Evolutionary conservation across 2,797 vertebrate genomes (phyloP), one percentile per base, ranked within the genome.

Genomic region (Choloepus didactylus): DNA sequence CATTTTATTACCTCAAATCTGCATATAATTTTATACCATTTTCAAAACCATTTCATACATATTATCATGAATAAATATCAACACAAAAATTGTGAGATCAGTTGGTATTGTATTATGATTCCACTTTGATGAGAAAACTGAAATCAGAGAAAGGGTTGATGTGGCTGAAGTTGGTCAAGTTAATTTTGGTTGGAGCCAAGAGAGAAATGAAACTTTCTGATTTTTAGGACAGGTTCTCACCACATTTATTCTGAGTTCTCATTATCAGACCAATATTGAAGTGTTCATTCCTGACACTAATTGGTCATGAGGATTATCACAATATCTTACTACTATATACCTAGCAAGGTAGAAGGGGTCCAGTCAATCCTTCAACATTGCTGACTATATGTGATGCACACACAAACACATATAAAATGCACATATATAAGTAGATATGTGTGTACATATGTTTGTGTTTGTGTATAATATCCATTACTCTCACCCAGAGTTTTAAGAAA

Each of bases 1-100:
- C 44, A 56, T 88, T 70, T 31, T 49, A 27, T 69, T 76, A 49
- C 60, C 72, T 89, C 41, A 54, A 29, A 77, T 69, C 5, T 54
- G 3, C 19, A 69, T n/a, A 87, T 31, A 60, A 81, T 82, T 85
- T 23, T 66, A 11, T 62, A 38, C 44, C 29, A 59, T 89, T 91
- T 80, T 76, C 27, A 83, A 92, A 90, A 56, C 76, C 23, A 70
- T 59, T 89, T 72, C 23, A n/a, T 85, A 66, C 51, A 41, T 19
- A 46, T 81, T 44, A 92, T 31, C 54, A 76, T 49, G 15, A 29
- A 6, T 49, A 41, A 81, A 23, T 90, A 70, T 93, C 60, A 72
- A 84, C 6, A 54, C 60, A 35, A 81, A 11, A 73, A 80, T 62
- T 82, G 3, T 90, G 41, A 85, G 11, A 92, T 60, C 14, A 12